These are phyloP conservation scores for Hipparchia sbordonii DNA, from an alignment of 2,888 invertebrate genomes.

Conservation along the genomic window DNA sequence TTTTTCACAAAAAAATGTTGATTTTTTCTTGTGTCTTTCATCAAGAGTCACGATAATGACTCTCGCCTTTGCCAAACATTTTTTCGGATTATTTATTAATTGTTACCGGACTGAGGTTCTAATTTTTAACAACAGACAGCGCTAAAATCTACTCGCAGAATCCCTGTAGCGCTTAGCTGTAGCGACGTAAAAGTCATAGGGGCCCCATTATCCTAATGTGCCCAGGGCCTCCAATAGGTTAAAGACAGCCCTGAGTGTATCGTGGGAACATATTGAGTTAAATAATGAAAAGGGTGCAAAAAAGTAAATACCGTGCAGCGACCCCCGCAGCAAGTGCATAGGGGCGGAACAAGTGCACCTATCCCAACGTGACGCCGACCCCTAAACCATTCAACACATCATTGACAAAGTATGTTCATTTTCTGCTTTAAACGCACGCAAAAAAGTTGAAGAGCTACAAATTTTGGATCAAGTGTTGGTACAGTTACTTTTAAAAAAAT, in stretches of 20 bases:
- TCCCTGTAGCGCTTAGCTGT: no score
- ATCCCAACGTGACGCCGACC: constrained; percentile 43
- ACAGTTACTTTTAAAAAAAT: background rate
- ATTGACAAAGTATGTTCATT: constrained; percentile 22
- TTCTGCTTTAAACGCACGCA: constrained; percentile 10
- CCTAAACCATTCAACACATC: constrained; percentile 41
- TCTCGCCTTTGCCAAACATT: no score
- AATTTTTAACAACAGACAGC: no score
- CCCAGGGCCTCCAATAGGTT: no score
- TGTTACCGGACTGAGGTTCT: no score
- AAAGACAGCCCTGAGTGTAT: constrained; percentile 31
- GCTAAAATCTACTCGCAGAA: no score
- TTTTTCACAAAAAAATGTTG: no score
- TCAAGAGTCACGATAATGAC: no score
- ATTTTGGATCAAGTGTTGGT: background rate
- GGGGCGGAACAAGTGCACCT: constrained; percentile 79
- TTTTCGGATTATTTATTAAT: no score
- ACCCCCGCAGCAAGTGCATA: constrained; percentile 77
- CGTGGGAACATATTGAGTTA: constrained; percentile 71
- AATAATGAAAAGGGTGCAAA: constrained; percentile 74
- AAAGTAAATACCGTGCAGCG: constrained; percentile 71
- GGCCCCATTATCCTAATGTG: no score
- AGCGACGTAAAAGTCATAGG: no score
- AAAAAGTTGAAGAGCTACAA: background rate
- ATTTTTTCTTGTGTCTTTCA: no score